A percentile compares a stretch with the other conserved stretches of the same genome.
Evolutionary conservation across 2,113 vertebrate genomes (phyloP).

Genomic region (Emydura subglobosa): DNA sequence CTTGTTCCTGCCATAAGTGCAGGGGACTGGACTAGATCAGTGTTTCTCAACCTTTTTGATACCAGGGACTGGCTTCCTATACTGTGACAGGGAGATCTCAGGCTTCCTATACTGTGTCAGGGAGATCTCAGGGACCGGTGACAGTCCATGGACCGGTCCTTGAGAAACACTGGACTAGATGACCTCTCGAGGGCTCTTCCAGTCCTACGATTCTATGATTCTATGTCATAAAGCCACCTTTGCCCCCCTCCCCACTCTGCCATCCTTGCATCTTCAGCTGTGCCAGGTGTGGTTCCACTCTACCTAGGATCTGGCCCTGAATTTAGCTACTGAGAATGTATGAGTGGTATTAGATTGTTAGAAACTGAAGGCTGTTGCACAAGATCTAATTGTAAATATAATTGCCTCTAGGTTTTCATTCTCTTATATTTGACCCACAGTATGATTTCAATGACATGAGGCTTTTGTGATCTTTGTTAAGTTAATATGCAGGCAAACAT

Average conservation of each 20-base stretch:
- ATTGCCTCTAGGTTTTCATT: background rate
- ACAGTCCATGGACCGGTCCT: too few relatives aligned
- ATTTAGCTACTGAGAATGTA: background rate
- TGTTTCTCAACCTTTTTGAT: too few relatives aligned
- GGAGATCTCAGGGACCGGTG: too few relatives aligned
- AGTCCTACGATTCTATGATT: too few relatives aligned
- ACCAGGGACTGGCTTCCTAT: too few relatives aligned
- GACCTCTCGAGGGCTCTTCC: too few relatives aligned
- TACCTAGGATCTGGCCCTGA: background rate
- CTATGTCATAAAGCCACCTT: background rate
- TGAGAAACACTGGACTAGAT: too few relatives aligned
- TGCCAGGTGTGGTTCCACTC: background rate
- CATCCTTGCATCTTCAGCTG: background rate
- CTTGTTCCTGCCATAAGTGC: too few relatives aligned
- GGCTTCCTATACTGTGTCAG: too few relatives aligned
- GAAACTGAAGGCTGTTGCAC: background rate
- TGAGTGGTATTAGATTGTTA: background rate
- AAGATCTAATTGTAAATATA: background rate
- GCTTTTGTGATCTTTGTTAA: background rate
- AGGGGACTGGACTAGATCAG: too few relatives aligned
- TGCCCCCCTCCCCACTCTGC: background rate
- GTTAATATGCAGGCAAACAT: slow-evolving; percentile 3
- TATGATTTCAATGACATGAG: background rate
- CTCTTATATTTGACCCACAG: background rate
- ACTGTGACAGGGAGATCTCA: too few relatives aligned